Evolutionary conservation across 2,888 invertebrate species (phyloP).

Genomic region (Barypeithes pellucidus): DNA sequence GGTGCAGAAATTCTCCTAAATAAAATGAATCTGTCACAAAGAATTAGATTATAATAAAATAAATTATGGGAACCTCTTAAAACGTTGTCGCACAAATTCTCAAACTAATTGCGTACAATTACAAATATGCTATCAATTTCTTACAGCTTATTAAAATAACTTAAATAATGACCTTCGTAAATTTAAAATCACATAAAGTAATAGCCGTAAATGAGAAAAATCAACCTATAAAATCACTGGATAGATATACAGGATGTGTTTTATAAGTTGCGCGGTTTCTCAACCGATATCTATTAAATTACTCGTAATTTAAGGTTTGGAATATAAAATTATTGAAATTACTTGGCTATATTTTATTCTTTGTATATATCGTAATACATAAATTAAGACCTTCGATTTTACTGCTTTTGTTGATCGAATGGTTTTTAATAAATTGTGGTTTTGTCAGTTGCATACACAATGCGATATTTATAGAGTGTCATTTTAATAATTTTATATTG

Average conservation of each 20-base stretch:
- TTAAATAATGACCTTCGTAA: slow-evolving; percentile 20
- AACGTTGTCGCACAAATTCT: not conserved
- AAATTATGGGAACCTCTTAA: too few relatives aligned
- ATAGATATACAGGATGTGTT: slow-evolving; percentile 27
- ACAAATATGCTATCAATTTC: slow-evolving; percentile 15
- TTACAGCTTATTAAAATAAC: slow-evolving; percentile 23
- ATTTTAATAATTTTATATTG: too few relatives aligned
- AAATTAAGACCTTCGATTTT: slow-evolving; percentile 14
- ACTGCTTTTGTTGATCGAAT: slow-evolving; percentile 11
- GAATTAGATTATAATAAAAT: too few relatives aligned
- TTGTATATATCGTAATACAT: not conserved
- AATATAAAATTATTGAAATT: slow-evolving; percentile 7
- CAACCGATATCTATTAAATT: slow-evolving; percentile 15
- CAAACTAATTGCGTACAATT: slow-evolving; percentile 3
- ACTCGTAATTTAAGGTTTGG: slow-evolving; percentile 12
- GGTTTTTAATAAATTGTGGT: not conserved
- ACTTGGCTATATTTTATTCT: not conserved
- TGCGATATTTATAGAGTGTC: too few relatives aligned
- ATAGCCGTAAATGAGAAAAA: slow-evolving; percentile 2
- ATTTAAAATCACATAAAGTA: slow-evolving; percentile 12
- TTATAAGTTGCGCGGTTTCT: slow-evolving; percentile 13
- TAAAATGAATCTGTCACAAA: too few relatives aligned
- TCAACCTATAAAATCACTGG: slow-evolving; percentile 21
- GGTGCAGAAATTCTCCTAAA: too few relatives aligned
- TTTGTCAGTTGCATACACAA: not conserved